Evolutionary conservation across 2,888 invertebrate genomes (phyloP).

Genomic region (Scelioninae gen. 2): DNA sequence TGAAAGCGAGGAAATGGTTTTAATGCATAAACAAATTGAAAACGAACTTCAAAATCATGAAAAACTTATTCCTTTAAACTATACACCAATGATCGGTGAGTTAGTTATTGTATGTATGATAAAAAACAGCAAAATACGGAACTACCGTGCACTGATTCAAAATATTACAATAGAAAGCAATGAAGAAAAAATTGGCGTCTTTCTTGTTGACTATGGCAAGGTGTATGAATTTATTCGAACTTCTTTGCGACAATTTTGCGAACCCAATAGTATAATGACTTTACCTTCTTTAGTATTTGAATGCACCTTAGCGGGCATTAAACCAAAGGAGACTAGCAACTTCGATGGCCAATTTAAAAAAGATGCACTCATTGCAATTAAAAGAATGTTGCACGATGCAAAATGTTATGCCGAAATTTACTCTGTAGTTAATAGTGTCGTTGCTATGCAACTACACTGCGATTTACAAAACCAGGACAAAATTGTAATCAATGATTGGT

Average conservation of each 20-base stretch:
- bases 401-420: slow-evolving; percentile 76
- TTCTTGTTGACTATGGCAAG: slow-evolving; percentile 89
- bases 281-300: slow-evolving; percentile 82
- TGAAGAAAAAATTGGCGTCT: slow-evolving; percentile 77
- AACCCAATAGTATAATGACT: slow-evolving; percentile 40
- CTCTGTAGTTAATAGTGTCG: slow-evolving; percentile 87
- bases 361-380: slow-evolving; percentile 77
- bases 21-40: slow-evolving; percentile 72
- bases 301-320: slow-evolving; percentile 83
- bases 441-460: slow-evolving; percentile 80
- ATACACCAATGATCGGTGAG: slow-evolving; percentile 75
- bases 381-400: slow-evolving; percentile 48
- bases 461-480: slow-evolving; percentile 11
- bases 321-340: slow-evolving; percentile 80
- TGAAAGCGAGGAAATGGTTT: slow-evolving; percentile 75
- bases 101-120: slow-evolving; percentile 78
- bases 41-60: slow-evolving; percentile 68
- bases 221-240: slow-evolving; percentile 76
- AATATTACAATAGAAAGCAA: slow-evolving; percentile 59
- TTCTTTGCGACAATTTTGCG: slow-evolving; percentile 68
- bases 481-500: slow-evolving; percentile 79
- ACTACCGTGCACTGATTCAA: slow-evolving; percentile 67
- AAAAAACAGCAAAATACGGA: slow-evolving; percentile 52
- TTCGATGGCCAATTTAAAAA: slow-evolving; percentile 80
- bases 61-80: slow-evolving; percentile 58